phyloP scores from a whole-genome alignment of 2,113 vertebrate genomes.

The Elephantulus edwardii region DNA sequence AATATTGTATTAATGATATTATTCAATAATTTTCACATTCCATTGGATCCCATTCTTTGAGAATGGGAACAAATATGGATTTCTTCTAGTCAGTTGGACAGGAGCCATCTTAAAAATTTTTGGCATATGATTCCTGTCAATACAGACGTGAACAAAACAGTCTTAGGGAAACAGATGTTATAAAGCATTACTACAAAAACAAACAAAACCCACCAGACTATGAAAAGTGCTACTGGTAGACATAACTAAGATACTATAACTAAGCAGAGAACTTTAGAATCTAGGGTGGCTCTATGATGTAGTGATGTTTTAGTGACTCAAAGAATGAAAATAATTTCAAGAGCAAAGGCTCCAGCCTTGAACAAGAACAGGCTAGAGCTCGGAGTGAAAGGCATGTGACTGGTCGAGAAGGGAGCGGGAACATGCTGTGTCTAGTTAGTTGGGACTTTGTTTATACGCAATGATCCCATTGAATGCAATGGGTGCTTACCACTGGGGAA shows the following conservation, averaged over 20 bases:
- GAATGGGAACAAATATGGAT: too few relatives aligned
- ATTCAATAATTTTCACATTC: too few relatives aligned
- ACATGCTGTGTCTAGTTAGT: neutral
- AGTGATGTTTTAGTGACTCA: neutral
- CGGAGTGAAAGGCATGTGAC: neutral
- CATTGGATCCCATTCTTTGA: too few relatives aligned
- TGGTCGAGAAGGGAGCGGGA: neutral
- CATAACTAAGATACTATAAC: neutral
- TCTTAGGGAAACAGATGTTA: neutral
- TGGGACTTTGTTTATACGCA: neutral
- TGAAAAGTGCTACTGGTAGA: neutral
- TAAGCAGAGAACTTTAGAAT: neutral
- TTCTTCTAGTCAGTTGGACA: too few relatives aligned
- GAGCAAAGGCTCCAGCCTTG: neutral
- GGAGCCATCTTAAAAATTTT: too few relatives aligned
- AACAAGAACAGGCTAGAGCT: neutral
- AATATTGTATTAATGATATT: too few relatives aligned
- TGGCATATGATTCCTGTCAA: too few relatives aligned
- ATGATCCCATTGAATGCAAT: neutral
- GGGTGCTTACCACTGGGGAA: neutral
- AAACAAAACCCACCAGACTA: neutral
- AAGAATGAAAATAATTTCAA: neutral
- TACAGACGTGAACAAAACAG: neutral
- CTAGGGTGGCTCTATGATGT: neutral
- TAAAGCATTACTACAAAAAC: neutral